Conservation (phyloP, 2,888 invertebrate genomes). For the Drosophila robusta region DNA sequence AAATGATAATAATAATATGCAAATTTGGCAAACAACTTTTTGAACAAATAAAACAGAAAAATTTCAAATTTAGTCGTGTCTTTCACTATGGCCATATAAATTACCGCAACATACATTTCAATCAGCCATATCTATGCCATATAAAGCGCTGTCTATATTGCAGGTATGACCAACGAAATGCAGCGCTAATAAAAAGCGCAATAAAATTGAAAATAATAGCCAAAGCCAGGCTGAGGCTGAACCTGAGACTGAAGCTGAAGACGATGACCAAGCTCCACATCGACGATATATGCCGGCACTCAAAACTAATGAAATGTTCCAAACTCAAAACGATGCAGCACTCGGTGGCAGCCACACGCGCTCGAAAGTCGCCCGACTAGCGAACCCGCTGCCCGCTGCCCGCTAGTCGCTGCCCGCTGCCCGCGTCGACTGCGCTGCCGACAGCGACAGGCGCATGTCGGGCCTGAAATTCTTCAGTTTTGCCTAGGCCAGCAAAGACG, state of each 20-base stretch:
- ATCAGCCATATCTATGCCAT: conserved; percentile 58
- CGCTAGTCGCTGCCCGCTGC: no score
- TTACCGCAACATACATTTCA: conserved; percentile 59
- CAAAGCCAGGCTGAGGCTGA: conserved; percentile 38
- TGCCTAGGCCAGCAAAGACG: conserved; percentile 56
- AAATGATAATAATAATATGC: conserved; percentile 53
- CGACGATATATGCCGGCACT: conserved; percentile 78
- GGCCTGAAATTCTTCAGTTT: conserved; percentile 71
- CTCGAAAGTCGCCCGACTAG: conserved; percentile 58
- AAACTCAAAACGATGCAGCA: conserved; percentile 66
- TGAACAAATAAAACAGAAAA: conserved; percentile 62
- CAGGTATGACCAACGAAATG: conserved; percentile 60
- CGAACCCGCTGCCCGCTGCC: conserved; percentile 19
- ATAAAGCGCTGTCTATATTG: conserved; percentile 43
- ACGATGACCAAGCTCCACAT: conserved; percentile 44
- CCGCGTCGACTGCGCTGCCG: conserved; percentile 26
- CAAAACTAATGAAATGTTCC: conserved; percentile 82
- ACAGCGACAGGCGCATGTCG: conserved; percentile 71
- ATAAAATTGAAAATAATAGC: conserved; percentile 80
- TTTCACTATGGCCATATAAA: conserved; percentile 54
- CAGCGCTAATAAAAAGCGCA: conserved; percentile 77
- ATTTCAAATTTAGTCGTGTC: conserved; percentile 49
- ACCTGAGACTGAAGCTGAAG: conserved; percentile 25
- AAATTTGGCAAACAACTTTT: conserved; percentile 73
- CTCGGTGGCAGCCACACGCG: conserved; percentile 58